Evolutionary conservation across 2,797 vertebrate genomes (phyloP), one percentile per base, ranked within the genome.

Genomic region (Thaleichthys pacificus): DNA sequence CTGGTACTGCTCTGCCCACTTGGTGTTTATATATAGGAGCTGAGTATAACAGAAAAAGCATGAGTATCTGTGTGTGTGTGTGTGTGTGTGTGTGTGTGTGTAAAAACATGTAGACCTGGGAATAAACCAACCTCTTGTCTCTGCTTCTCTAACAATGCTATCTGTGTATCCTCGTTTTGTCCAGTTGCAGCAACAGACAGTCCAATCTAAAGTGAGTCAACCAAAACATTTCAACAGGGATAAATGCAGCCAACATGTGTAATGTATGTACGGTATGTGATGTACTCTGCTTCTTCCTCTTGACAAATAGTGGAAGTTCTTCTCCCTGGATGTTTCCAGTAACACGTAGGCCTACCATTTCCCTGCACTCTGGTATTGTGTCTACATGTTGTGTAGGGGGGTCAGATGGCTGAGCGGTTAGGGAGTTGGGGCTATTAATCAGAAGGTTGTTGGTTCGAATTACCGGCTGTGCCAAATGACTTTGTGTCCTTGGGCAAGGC

Each of bases 11-110:
- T 89, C 91, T 4, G 96, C 92, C 96, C 96, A 97, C 69, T 92
- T 93, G 78, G 93, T 92, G 74, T 97, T 97, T 61, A 97, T 93
- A 58, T 92, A 85, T 75, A 97, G 86, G 76, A 97, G 94, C 96
- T 97, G 90, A 79, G 79, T 70, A 24, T 8, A 77, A 92, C 24
- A 84, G 28, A 73, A 60, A 80, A 60, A 78, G 3, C 70, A 14
- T 12, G 5, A 49, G 57, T 28, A 21, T 54, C 42, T n/a, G 21
- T 11, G 11, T 6, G n/a, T 26, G 38, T 51, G 49, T 21, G 49
- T 51, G 49, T 51, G 11, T 51, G 14, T 51, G 12, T 51, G 49
- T 19, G 49, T 19, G 12, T 51, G 49, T 3, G 14, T 19, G 49
- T 51, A 9, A 35, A 2, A 4, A 65, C 21, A 68, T 68, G 68